phyloP scores from a whole-genome alignment of 2,113 vertebrate genomes.

The Antechinus stuartii region DNA sequence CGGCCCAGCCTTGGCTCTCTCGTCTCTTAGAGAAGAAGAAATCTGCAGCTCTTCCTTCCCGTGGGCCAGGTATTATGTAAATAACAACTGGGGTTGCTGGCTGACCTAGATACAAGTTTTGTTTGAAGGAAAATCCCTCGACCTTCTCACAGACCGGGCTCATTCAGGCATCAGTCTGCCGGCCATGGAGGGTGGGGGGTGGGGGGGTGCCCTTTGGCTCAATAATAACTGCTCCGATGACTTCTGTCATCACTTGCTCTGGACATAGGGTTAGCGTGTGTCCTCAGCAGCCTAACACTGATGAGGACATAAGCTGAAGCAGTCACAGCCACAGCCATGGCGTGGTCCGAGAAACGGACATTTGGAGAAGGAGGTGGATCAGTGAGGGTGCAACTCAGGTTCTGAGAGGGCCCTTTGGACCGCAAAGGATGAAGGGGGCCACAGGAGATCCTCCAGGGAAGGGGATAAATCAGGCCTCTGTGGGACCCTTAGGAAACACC shows the following conservation, averaged over 20 bases:
- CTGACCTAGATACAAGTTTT: slow-evolving; percentile 30
- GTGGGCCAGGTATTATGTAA: background rate
- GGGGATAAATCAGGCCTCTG: background rate
- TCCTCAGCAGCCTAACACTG: background rate
- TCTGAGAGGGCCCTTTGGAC: background rate
- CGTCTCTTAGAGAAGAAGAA: background rate
- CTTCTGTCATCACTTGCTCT: background rate
- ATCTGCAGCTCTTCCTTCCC: background rate
- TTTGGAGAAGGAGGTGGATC: background rate
- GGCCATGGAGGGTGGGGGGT: background rate
- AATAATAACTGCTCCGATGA: background rate
- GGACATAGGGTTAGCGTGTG: background rate
- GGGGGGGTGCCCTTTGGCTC: background rate
- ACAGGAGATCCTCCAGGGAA: background rate
- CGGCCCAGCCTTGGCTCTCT: background rate
- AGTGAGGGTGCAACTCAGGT: background rate
- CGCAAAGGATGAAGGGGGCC: background rate
- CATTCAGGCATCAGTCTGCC: background rate
- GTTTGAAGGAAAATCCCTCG: slow-evolving; percentile 13
- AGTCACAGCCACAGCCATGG: background rate
- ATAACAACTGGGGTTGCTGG: background rate
- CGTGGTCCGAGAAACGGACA: background rate
- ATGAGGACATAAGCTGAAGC: background rate
- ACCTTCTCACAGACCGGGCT: background rate
- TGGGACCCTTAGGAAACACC: background rate